Evolutionary conservation across 2,113 vertebrate genomes (phyloP), one percentile per base, ranked within the genome.

Genomic region (Poecilia latipinna): DNA sequence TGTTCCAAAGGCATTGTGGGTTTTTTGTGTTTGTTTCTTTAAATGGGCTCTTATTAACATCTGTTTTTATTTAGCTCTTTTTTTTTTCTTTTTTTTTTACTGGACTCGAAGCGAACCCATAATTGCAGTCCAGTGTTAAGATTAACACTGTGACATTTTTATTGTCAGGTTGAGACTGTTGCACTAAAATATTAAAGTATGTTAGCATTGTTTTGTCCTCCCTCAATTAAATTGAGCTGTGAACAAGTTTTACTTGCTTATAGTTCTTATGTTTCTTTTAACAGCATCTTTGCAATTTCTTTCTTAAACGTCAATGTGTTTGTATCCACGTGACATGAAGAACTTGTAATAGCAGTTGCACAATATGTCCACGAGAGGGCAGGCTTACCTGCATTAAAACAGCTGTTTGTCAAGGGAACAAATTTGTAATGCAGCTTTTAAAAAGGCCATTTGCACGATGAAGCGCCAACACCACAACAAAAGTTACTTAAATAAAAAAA

Each of bases 361-460:
- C 57, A 1, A 8, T 26, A 8, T 61, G 62, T 74, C 88, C 90
- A 90, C 86, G 19, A 90, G 90, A 81, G 78, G 79, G 83, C 76
- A 72, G 70, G 44, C 68, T 12, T 0, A 24, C 63, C 61, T 61
- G n/a, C 37, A 8, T 62, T 29, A 19, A 62, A 29, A 22, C 19
- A 54, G 6, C 17, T 24, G 48, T 54, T 51, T 24, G 17, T 54
- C 19, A 51, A 22, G 19, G 17, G 19, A 51, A 22, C 48, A 54
- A 15, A 42, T 57, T 57, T 57, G 8, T n/a, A 48, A n/a, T 57
- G 24, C 3, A n/a, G 1, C 24, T 60, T 10, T 15, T 61, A 32
- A 61, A 10, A 48, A 48, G 44, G 15, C 44, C 5, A 61, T 44
- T 75, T 6, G 17, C 29, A 12, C 8, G 37, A 5, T 44, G 33